Evolutionary conservation across 1,140 invertebrate genomes (phyloP).

Genomic region (Cotesia chilonis): DNA sequence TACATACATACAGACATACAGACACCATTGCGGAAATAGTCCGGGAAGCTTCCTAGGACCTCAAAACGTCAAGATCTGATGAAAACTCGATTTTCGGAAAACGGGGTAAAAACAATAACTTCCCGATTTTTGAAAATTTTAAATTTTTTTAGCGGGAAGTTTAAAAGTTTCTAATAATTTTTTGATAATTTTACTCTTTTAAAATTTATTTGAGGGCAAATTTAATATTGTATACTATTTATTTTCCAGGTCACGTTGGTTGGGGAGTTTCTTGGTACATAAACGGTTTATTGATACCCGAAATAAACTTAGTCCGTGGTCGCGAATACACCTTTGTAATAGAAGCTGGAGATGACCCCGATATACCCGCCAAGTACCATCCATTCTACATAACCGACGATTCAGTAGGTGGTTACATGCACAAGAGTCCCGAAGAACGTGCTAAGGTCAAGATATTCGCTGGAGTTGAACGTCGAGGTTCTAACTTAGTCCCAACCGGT

Average conservation of each 20-base stretch:
- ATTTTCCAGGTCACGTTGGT: constrained; percentile 79
- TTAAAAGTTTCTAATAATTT: not conserved
- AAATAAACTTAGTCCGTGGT: constrained; percentile 90
- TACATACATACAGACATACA: no score
- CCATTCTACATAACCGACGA: constrained; percentile 97
- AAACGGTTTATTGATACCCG: constrained; percentile 92
- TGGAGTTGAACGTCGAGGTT: constrained; percentile 76
- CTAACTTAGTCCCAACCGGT: constrained; percentile 72
- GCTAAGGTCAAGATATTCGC: constrained; percentile 83
- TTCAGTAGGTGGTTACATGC: constrained; percentile 86
- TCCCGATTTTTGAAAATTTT: no score
- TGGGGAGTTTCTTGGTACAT: constrained; percentile 97
- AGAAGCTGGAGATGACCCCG: constrained; percentile 84
- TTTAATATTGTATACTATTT: not conserved
- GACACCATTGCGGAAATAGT: no score
- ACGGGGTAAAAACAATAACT: no score
- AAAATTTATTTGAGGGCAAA: not conserved
- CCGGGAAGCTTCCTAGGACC: no score
- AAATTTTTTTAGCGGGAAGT: no score
- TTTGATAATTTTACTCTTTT: no score
- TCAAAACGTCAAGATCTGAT: no score
- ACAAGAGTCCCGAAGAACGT: constrained; percentile 85
- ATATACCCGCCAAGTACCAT: constrained; percentile 85
- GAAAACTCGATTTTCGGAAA: no score
- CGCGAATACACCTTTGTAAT: constrained; percentile 90